These are phyloP conservation scores for Lasiurus borealis DNA, from an alignment of 2,113 vertebrate genomes.

Conservation along the genomic window DNA sequence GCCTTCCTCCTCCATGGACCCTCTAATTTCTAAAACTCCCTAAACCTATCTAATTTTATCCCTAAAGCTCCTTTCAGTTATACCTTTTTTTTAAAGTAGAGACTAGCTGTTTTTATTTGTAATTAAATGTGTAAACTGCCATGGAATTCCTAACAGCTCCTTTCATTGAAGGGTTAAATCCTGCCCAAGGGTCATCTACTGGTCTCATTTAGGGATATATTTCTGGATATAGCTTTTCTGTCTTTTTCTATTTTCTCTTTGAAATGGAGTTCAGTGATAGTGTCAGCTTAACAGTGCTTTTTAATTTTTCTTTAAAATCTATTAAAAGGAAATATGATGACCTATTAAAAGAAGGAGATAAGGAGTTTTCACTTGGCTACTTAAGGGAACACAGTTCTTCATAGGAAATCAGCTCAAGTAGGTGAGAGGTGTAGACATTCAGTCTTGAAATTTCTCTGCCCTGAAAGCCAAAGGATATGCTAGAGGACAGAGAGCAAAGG, in stretches of 20 bases:
- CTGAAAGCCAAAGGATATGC: not conserved
- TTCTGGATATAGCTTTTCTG: not conserved
- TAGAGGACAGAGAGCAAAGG: not conserved
- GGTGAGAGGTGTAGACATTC: not conserved
- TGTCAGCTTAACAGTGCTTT: not conserved
- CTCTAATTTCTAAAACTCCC: too few relatives aligned
- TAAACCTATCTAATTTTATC: too few relatives aligned
- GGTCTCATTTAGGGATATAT: slow-evolving; percentile 33
- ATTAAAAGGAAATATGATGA: not conserved
- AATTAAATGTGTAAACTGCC: not conserved
- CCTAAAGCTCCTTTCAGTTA: too few relatives aligned
- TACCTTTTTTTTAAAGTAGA: slow-evolving; percentile 4
- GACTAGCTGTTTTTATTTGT: slow-evolving; percentile 21
- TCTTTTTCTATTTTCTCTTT: not conserved
- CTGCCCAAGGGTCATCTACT: not conserved
- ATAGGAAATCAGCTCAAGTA: not conserved
- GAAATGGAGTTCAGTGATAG: not conserved
- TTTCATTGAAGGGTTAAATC: not conserved
- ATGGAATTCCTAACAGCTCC: not conserved
- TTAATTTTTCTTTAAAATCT: slow-evolving; percentile 12
- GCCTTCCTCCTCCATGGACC: too few relatives aligned
- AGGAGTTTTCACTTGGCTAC: not conserved
- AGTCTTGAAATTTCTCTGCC: not conserved
- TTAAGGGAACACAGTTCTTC: not conserved
- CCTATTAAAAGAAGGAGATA: not conserved